Evolutionary conservation across 1,140 invertebrate species (phyloP), one percentile per base, ranked within the genome.

Genomic region (Drosophila miranda): DNA sequence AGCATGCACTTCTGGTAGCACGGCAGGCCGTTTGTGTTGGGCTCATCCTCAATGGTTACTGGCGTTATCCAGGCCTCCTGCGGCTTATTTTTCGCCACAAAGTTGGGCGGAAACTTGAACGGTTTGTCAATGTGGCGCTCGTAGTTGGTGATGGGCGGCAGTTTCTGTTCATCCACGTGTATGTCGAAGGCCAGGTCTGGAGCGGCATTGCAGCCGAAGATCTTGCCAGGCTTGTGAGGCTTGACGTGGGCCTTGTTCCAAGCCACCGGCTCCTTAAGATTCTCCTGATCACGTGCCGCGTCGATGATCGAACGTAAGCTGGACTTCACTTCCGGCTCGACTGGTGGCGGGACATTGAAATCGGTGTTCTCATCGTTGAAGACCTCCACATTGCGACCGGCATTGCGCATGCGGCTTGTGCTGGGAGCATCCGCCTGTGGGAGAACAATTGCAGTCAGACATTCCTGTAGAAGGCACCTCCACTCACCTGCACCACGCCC

Each of bases 241-340:
- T 91, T 69, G 50, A 60, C 49, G 50, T 80, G 56, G 6, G 78
- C 84, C 84, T 91, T 92, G 60, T 91, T 93, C 94, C 94, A 95
- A 6, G 93, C 92, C n/a, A 94, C 94, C 14, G 94, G 91, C 84
- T 95, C 95, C 44, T 93, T 93, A 6, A 92, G 74, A 56, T 92
- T 92, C 77, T 93, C 93, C 51, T 93, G 91, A 51, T 93, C 92
- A 6, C 92, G 91, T 23, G 92, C 91, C 38, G 91, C 91, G 70
- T 92, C 92, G 55, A 94, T 90, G 71, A 94, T 94, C 67, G 93
- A 94, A 8, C 72, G 78, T 6, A 88, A 58, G 13, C 63, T 81
- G 0, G 77, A 57, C 48, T 72, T 87, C 0, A 13, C 28, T 1
- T 71, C 79, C 2, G 48, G 16, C 0, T 30, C 48, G 0, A 26